Base-by-base conservation (phyloP, 2,797 vertebrate genomes). In the Hypotaenidia okinawae region DNA sequence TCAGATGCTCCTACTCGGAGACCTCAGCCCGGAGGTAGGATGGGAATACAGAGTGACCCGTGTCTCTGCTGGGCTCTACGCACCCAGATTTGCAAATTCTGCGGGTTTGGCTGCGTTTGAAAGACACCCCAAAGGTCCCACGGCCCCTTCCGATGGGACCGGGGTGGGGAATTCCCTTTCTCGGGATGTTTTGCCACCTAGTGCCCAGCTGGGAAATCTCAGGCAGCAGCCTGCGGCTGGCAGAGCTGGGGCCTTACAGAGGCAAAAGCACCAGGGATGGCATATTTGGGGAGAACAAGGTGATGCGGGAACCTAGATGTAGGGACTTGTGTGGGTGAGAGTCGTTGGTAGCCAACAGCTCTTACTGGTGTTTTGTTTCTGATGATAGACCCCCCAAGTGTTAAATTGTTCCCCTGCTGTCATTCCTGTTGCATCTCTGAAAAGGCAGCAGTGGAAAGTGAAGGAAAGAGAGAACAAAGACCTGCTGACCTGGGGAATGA, bases 141-240 rank as follows among this genome's bases (percentile, higher is more conserved):
- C 58, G 58, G 41, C 32, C 32, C 35, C 30, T 55, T 41, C 37
- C 1, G 0, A 12, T 64, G 18, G 32, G 57, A 25, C 18, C 1
- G 43, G 35, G 61, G 13, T 62, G 66, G 15, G 72, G 73, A 72
- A 58, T 69, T 89, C 72, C 45, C 89, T 76, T 87, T 74, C 37
- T 75, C 76, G 70, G 91, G 92, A 76, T 76, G 80, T 59, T 95
- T 97, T 96, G 96, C 96, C 95, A 97, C 45, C 94, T 97, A 95
- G 94, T 92, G 96, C 89, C 55, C 84, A 33, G 72, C 76, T 55
- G 72, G 89, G 72, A 93, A 93, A 89, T 68, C 72, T 93, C 94
- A 94, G 64, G 66, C 28, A 8, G 33, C 51, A 77, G 52, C 57
- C 19, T 3, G 13, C 51, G 27, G 54, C 0, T 4, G 69, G 47